Conservation (phyloP, 2,888 invertebrate species). For the Stictocephala bisonia region DNA sequence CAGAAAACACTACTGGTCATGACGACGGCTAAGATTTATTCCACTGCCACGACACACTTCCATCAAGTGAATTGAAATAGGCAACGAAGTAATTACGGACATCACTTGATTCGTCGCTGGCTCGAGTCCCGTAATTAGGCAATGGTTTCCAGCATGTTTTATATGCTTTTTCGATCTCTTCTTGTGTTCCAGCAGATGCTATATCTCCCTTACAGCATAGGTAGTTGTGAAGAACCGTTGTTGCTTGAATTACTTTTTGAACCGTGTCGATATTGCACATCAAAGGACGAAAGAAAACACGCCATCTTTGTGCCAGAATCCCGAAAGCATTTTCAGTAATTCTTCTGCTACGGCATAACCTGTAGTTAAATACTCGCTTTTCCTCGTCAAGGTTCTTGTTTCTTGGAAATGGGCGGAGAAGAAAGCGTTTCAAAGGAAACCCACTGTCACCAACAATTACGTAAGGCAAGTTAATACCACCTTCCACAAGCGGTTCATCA, state of each 20-base stretch:
- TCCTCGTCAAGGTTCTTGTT: conserved; percentile 6
- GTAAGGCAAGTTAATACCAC: conserved; percentile 1
- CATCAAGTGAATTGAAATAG: conserved; percentile 1
- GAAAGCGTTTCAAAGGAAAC: no score
- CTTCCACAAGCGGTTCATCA: no score
- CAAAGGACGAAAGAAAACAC: conserved; percentile 8
- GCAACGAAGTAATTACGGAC: not conserved
- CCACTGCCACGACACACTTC: conserved; percentile 31
- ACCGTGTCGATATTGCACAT: conserved; percentile 15
- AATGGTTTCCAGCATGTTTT: conserved; percentile 26
- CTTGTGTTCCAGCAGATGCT: not conserved
- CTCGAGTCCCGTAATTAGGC: conserved; percentile 2
- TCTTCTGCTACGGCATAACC: conserved; percentile 30
- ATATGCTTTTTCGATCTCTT: no score
- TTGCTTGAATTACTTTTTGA: conserved; percentile 12
- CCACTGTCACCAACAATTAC: no score
- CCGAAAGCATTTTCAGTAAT: conserved; percentile 44
- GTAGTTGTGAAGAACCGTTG: conserved; percentile 26
- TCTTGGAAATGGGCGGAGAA: conserved; percentile 40
- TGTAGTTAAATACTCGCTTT: conserved; percentile 44
- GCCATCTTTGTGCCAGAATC: conserved; percentile 31
- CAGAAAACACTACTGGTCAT: no score
- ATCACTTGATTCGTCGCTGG: not conserved
- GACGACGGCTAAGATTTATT: not conserved
- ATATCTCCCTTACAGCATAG: conserved; percentile 17